phyloP scores from a whole-genome alignment of 2,113 vertebrate genomes.

The Tyto alba region DNA sequence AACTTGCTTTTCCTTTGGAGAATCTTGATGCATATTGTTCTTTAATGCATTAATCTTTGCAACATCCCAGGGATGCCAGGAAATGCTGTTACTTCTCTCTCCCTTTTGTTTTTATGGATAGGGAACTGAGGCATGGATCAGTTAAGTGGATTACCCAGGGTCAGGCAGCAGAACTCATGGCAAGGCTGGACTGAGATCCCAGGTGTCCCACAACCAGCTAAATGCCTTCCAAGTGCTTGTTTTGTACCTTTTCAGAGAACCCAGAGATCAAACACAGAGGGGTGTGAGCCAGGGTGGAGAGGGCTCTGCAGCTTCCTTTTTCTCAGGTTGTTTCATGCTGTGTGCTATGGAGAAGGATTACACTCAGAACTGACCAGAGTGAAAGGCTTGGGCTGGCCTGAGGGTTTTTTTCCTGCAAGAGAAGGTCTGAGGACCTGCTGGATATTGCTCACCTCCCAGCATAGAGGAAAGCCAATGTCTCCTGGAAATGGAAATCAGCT shows the following conservation, averaged over 20 bases:
- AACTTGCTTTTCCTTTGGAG: neutral
- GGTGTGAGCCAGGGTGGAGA: neutral
- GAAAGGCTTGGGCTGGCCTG: neutral
- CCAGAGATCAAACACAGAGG: neutral
- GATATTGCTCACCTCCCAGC: neutral
- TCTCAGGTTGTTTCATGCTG: neutral
- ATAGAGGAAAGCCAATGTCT: rapidly evolving
- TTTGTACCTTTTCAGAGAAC: neutral
- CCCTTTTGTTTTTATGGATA: neutral
- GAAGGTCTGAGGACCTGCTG: neutral
- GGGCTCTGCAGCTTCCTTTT: neutral
- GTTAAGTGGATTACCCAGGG: neutral
- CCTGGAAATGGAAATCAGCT: neutral
- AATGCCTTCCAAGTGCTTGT: neutral
- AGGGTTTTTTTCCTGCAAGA: neutral
- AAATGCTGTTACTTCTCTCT: neutral
- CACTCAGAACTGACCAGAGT: neutral
- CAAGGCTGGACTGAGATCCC: neutral
- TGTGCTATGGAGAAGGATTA: neutral
- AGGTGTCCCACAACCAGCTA: neutral
- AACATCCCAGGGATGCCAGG: neutral
- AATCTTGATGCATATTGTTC: neutral
- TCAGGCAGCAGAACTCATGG: neutral
- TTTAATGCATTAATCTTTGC: neutral
- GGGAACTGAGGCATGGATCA: neutral